These are phyloP conservation scores for Drosophila ustulata DNA, from an alignment of 2,888 invertebrate species.

Conservation along the genomic window DNA sequence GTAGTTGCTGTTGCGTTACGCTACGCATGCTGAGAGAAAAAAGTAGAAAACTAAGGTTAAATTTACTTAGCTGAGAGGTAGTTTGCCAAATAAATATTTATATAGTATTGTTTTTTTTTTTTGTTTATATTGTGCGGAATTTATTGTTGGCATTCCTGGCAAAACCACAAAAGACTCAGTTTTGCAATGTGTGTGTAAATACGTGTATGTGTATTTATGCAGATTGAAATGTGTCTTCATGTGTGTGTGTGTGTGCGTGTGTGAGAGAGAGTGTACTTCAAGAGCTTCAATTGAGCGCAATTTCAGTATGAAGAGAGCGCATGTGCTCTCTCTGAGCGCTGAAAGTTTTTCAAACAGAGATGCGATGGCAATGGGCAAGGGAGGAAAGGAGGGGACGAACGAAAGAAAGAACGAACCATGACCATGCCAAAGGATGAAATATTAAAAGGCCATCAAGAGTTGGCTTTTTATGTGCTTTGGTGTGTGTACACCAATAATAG, in stretches of 20 bases:
- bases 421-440: conserved; percentile 82
- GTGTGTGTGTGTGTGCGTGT: conserved; percentile 10
- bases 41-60: conserved; percentile 10
- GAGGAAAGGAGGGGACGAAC: conserved; percentile 9
- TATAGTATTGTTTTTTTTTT: background rate
- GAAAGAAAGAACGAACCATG: conserved; percentile 81
- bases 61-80: background rate
- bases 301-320: conserved; percentile 32
- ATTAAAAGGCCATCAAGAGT: conserved; percentile 59
- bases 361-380: background rate
- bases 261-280: conserved; percentile 12
- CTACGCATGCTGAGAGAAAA: background rate
- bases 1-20: conserved; percentile 20
- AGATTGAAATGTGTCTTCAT: background rate
- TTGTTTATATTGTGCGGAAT: background rate
- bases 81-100: background rate
- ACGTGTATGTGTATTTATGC: conserved; percentile 1
- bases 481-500: conserved; percentile 50
- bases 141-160: background rate
- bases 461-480: conserved; percentile 21
- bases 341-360: conserved; percentile 8
- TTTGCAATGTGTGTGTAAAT: background rate
- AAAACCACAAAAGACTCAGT: background rate
- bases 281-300: conserved; percentile 23
- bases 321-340: conserved; percentile 30